Base-by-base conservation (phyloP, 2,113 vertebrate genomes). In the Rana temporaria region DNA sequence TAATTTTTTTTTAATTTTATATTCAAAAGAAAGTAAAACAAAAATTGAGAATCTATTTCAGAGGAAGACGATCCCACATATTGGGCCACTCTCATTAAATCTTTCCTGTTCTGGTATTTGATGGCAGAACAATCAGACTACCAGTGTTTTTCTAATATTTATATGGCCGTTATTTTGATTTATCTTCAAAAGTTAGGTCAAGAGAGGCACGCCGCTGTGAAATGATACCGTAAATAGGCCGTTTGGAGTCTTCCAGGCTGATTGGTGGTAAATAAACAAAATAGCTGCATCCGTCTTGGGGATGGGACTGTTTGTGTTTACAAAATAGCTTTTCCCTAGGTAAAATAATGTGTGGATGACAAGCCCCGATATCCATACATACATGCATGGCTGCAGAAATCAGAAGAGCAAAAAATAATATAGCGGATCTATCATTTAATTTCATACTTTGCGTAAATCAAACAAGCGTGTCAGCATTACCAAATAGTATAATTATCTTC, bases 211-310 rank as follows among this genome's bases (percentile, higher is more conserved):
- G 59, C 71, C 19, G 71, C 71, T 74, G 71, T 34, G 71, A 59
- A 22, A 59, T 19, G 32, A 76, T 63, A 52, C 22, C 0, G 59
- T 15, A 76, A 52, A 63, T 42, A 20, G 73, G 59, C 24, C 26
- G 26, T 56, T 71, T 70, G 52, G 52, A 55, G 20, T 11, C 52
- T 30, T 57, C 34, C 34, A 57, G 71, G 71, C 34, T 74, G 71
- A 74, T 74, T 74, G 71, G 71, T 74, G 59, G 71, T 74, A 59
- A 74, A 74, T 60, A 74, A 74, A 74, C 71, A 74, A 74, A 59
- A 74, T 74, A 59, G 71, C 55, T 34, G 30, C 56, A 60, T 74
- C 24, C 34, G 55, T 74, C 55, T 56, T 19, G 11, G 24, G 34
- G 55, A 74, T 74, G 55, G 55, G 55, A 26, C 30, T 26, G 24